Base-by-base conservation (phyloP, 2,113 vertebrate genomes). In the Bufo gargarizans region DNA sequence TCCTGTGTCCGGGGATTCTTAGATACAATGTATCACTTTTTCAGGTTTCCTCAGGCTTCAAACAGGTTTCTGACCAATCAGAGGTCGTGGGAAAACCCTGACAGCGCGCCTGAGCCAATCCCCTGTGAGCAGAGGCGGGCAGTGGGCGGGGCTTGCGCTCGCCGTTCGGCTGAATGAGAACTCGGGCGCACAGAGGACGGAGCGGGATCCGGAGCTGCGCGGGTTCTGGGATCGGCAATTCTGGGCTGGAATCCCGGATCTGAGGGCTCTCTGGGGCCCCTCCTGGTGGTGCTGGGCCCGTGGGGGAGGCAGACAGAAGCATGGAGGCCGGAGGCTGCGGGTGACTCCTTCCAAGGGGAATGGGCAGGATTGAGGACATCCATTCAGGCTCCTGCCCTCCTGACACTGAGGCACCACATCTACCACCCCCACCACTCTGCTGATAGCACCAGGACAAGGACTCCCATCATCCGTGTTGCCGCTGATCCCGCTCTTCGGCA, bases 81-180 rank as follows among this genome's bases (percentile, higher is more conserved):
- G 33, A 91, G 85, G 72, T 77, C 79, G 0, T 89, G 85, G 56
- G 86, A 90, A 49, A 84, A 91, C 92, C 91, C 92, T 95, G 94
- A 94, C 88, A 90, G 90, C 81, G 69, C 71, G 2, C 9, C 14
- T 65, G 63, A 88, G 85, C 96, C 96, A 96, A 96, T 96, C 86
- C 88, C n/a, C 90, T 92, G 8, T 0, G 89, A 77, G 82, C 50
- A 67, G 87, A 90, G 94, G 96, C 95, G 94, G 93, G 91, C 92
- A 95, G 94, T 20, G 76, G 86, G 67, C 14, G 78, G 55, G 56
- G 55, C 94, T n/a, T 11, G 65, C 82, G 80, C 90, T 67, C 77
- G 91, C 95, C 83, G 93, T 95, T 95, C 92, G 95, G 95, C 92
- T 93, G 95, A 95, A 95, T 94, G 93, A 90, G 89, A 83, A 90